A percentile compares a stretch with the other conserved stretches of the same genome.
These are phyloP conservation scores for Drosophila nebulosa DNA, from an alignment of 1,140 invertebrate genomes.

Conservation along the genomic window DNA sequence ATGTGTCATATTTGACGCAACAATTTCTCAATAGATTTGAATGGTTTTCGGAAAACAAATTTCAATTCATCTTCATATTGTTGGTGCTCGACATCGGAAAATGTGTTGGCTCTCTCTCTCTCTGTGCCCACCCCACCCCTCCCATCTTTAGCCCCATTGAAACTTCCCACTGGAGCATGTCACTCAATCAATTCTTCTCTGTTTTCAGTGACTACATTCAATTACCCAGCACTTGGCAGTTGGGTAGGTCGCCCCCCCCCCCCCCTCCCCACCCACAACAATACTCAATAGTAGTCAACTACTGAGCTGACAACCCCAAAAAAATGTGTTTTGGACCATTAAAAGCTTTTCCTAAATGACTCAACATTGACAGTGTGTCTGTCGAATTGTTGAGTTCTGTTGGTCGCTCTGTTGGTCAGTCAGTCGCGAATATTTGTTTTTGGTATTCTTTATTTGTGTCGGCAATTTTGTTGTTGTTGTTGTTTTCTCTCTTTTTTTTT, in stretches of 20 bases:
- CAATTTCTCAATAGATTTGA: background rate
- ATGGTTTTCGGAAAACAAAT: background rate
- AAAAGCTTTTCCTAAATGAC: constrained; percentile 57
- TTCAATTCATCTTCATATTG: background rate
- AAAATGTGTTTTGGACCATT: constrained; percentile 57
- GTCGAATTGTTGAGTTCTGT: background rate
- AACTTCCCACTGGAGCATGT: constrained; percentile 3
- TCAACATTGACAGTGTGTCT: constrained; percentile 50
- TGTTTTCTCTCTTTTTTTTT: constrained; percentile 13
- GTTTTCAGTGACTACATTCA: constrained; percentile 64
- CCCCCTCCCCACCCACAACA: no score
- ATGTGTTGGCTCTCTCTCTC: background rate
- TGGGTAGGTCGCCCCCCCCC: constrained; percentile 10
- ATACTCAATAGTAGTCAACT: constrained; percentile 11
- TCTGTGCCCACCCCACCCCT: background rate
- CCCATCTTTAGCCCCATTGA: background rate
- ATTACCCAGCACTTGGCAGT: constrained; percentile 37
- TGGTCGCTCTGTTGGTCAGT: background rate
- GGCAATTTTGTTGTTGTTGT: background rate
- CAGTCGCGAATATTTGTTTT: constrained; percentile 36
- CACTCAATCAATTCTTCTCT: constrained; percentile 27
- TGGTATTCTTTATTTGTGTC: constrained; percentile 6
- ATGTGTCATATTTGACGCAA: background rate
- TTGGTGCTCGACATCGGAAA: background rate
- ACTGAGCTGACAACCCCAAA: constrained; percentile 32